These are phyloP conservation scores for Phyllotreta cruciferae DNA, from an alignment of 2,888 invertebrate species.

Conservation along the genomic window DNA sequence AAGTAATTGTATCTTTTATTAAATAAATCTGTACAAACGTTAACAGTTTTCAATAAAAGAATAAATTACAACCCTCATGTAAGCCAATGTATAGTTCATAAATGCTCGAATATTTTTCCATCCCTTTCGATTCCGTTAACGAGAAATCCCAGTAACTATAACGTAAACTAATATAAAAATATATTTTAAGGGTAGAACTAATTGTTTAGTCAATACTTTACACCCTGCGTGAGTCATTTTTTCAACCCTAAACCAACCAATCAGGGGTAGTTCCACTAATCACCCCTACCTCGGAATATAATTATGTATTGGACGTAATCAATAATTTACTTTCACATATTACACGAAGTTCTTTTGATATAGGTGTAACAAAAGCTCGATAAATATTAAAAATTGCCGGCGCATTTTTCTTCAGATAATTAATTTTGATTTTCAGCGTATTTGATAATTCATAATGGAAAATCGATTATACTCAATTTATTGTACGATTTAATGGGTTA, in stretches of 20 bases:
- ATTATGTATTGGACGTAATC: constrained; percentile 62
- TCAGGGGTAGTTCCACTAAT: constrained; percentile 60
- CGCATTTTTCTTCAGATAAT: constrained; percentile 30
- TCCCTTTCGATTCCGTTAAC: constrained; percentile 38
- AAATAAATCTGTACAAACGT: constrained; percentile 2
- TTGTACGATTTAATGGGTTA: constrained; percentile 8
- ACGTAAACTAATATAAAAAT: constrained; percentile 56
- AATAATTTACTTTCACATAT: constrained; percentile 59
- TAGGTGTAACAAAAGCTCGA: constrained; percentile 35
- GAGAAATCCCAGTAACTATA: constrained; percentile 43
- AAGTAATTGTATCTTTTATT: constrained; percentile 2
- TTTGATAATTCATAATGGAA: constrained; percentile 13
- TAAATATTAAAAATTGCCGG: constrained; percentile 38
- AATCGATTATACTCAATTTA: constrained; percentile 18
- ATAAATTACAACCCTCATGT: constrained; percentile 30
- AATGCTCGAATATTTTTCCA: constrained; percentile 26
- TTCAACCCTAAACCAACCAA: constrained; percentile 61
- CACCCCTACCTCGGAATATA: constrained; percentile 60
- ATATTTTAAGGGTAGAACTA: constrained; percentile 61
- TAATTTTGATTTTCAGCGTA: constrained; percentile 28
- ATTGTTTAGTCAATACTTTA: constrained; percentile 64
- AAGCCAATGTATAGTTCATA: constrained; percentile 31
- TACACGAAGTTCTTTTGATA: constrained; percentile 44
- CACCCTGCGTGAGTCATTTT: constrained; percentile 64
- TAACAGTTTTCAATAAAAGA: constrained; percentile 6